These are phyloP conservation scores for Semnornis frantzii DNA, from an alignment of 2,113 vertebrate genomes.

Conservation along the genomic window DNA sequence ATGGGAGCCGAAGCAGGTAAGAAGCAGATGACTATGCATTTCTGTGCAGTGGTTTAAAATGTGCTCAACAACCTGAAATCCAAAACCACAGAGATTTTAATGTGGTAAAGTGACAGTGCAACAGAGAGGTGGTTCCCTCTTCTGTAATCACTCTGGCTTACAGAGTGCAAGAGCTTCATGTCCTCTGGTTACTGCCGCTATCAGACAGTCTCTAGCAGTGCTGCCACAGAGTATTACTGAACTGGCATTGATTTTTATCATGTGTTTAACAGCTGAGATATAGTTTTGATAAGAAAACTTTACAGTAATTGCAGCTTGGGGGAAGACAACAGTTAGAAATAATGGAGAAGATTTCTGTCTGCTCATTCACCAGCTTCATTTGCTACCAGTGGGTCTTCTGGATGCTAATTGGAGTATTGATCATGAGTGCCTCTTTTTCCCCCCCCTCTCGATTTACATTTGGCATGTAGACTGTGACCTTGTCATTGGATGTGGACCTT, in stretches of 20 bases:
- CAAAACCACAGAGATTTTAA: neutral
- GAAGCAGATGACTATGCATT: neutral
- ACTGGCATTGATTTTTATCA: neutral
- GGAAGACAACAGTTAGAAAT: neutral
- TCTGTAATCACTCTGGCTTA: neutral
- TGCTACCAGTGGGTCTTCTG: neutral
- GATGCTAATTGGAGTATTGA: neutral
- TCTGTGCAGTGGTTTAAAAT: neutral
- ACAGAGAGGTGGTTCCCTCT: neutral
- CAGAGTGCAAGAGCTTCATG: neutral
- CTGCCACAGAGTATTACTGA: neutral
- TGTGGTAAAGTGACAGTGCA: neutral
- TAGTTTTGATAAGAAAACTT: neutral
- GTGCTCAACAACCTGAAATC: neutral
- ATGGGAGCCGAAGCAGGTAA: constrained; percentile 90
- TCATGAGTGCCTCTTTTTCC: neutral
- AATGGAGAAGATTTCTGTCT: neutral
- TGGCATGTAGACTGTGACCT: constrained; percentile 24
- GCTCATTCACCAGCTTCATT: neutral
- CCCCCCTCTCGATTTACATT: neutral
- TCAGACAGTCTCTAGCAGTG: neutral
- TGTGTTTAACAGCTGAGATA: neutral
- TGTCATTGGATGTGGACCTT: constrained; percentile 53
- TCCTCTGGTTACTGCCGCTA: neutral
- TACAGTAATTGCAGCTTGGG: neutral